Base-by-base conservation (phyloP, 92 coral and sea anemone genomes). In the Isaurus tuberculatus region DNA sequence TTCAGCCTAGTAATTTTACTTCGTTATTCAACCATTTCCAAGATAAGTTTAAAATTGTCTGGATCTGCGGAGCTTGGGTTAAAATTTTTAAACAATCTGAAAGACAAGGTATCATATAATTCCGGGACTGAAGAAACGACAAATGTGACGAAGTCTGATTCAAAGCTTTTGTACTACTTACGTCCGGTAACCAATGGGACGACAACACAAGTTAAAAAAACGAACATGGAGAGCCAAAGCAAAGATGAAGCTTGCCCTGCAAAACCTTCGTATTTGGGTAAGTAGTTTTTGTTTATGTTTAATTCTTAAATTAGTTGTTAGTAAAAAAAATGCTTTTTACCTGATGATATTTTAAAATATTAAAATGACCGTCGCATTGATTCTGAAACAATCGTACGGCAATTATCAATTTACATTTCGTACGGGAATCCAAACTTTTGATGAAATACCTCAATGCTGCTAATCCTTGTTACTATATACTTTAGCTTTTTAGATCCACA, bases 21-120 rank as follows among this genome's bases (percentile, higher is more conserved):
- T 11, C 70, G 82, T 16, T 77, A 77, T 42, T 58, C 82, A 7
- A 3, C 82, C 51, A 22, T 77, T 34, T 65, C 70, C 14, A 77
- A 57, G 17, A 65, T 77, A 1, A 34, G 58, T n/a, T 33, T 77
- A 23, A 58, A 77, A 43, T 25, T 77, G 32, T 8, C 55, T 34
- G 70, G 69, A 33, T 77, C 82, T 11, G 70, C 82, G 70, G 82
- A 77, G 68, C 49, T 77, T 22, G 82, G 82, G 27, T 77, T 77
- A 42, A 77, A 22, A 23, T 77, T 57, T 60, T 58, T 77, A 43
- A 58, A 55, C 51, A 67, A 77, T 77, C 51, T 77, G 70, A 77
- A 58, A 63, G 55, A 15, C 22, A 77, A 14, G n/a, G 26, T 57
- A 1, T 13, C 55, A 32, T 34, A 22, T 10, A 14, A 77, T 2